phyloP scores from a whole-genome alignment of 2,797 vertebrate species.

The Salarias fasciatus region DNA sequence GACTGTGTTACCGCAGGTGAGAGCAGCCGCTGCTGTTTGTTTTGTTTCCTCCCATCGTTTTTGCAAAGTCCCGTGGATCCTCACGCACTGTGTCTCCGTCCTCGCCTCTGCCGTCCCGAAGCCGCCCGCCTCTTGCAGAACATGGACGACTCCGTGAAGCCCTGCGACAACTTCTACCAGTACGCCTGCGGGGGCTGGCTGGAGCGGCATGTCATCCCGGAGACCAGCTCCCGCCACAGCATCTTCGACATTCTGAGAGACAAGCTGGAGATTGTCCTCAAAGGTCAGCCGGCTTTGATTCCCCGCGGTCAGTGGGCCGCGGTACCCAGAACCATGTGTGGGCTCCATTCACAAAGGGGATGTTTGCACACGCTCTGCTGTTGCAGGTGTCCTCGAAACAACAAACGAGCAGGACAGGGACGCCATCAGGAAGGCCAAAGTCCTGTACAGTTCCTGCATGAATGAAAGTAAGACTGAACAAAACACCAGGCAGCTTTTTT shows the following conservation, averaged over 20 bases:
- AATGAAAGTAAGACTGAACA: constrained; percentile 88
- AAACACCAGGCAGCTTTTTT: no score
- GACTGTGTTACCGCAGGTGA: constrained; percentile 95
- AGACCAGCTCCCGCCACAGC: constrained; percentile 94
- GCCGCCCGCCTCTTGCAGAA: constrained; percentile 94
- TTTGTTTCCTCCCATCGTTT: constrained; percentile 15
- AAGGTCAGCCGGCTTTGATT: constrained; percentile 82
- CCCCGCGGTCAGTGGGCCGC: constrained; percentile 39
- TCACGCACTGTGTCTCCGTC: no score
- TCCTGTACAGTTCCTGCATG: constrained; percentile 94
- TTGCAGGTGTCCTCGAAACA: constrained; percentile 90
- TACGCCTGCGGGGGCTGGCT: constrained; percentile 96
- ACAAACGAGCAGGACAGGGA: constrained; percentile 84
- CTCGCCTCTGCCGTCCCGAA: constrained; percentile 48
- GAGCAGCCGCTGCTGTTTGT: constrained; percentile 21
- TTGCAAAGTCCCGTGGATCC: neutral
- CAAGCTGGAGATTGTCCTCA: constrained; percentile 94
- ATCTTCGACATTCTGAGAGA: constrained; percentile 95
- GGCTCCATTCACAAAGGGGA: constrained; percentile 29
- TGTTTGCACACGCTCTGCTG: constrained; percentile 46
- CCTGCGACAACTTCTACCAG: constrained; percentile 95
- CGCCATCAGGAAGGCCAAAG: constrained; percentile 92
- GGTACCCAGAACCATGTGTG: constrained; percentile 24
- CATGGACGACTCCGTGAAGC: constrained; percentile 89
- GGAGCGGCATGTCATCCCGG: constrained; percentile 90